Percentiles rank a stretch among this genome's conserved stretches.
Conservation (phyloP, 2,797 vertebrate species). For the Capromys pilorides region DNA sequence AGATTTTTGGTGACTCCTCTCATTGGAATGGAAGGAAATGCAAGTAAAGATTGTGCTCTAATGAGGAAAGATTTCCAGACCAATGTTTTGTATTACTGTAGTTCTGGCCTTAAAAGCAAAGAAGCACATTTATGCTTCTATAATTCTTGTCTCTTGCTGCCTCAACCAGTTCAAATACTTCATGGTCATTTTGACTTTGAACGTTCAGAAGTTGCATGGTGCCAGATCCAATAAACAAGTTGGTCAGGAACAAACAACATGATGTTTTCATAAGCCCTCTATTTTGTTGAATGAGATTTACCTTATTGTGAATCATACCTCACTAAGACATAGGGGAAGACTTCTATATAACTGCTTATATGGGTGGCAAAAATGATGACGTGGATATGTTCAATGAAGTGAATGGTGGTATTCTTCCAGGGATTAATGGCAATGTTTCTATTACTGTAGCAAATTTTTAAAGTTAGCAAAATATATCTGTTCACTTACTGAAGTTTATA, state of each 20-base stretch:
- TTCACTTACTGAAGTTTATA: neutral
- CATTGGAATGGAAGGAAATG: neutral
- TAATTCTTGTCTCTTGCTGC: neutral
- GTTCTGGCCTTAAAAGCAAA: slow-evolving; percentile 39
- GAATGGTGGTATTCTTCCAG: neutral
- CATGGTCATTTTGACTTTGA: neutral
- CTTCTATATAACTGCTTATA: neutral
- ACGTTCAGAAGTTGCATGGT: neutral
- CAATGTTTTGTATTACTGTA: slow-evolving; percentile 2
- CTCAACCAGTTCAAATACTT: neutral
- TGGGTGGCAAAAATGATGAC: neutral
- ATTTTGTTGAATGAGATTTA: neutral
- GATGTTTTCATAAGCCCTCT: neutral
- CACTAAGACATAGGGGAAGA: neutral
- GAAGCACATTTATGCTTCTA: neutral
- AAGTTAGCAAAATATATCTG: neutral
- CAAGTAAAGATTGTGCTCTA: neutral
- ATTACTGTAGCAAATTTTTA: neutral
- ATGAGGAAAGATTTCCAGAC: neutral
- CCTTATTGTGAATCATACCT: neutral
- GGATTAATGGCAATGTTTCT: neutral
- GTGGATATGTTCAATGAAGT: neutral
- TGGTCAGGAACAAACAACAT: neutral
- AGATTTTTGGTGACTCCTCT: slow-evolving; percentile 27
- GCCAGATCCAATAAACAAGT: neutral